Evolutionary conservation across 2,113 vertebrate genomes (phyloP).

Genomic region (Ploceus nigricollis): DNA sequence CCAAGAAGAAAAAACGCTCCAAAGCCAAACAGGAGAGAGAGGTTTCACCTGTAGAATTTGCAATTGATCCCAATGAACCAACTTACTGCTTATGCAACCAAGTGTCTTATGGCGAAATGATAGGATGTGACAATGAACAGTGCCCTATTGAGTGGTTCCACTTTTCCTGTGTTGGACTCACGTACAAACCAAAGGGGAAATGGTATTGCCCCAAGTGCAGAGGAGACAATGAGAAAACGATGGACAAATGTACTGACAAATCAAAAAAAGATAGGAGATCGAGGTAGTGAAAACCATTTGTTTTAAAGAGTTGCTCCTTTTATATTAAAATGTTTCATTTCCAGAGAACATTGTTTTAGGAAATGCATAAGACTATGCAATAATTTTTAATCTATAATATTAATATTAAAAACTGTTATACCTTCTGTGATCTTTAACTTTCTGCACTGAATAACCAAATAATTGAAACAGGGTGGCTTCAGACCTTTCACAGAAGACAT

Average conservation of each 20-base stretch:
- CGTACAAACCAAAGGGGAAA: slow-evolving; percentile 94
- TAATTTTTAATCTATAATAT: slow-evolving; percentile 83
- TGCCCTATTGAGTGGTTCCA: slow-evolving; percentile 97
- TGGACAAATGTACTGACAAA: slow-evolving; percentile 95
- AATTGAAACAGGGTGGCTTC: slow-evolving; percentile 73
- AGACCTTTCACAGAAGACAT: slow-evolving; percentile 61
- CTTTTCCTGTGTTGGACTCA: slow-evolving; percentile 91
- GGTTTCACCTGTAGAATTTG: slow-evolving; percentile 88
- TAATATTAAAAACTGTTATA: slow-evolving; percentile 80
- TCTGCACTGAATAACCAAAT: slow-evolving; percentile 81
- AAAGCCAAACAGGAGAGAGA: slow-evolving; percentile 90
- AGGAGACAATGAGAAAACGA: slow-evolving; percentile 94
- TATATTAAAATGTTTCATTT: slow-evolving; percentile 76
- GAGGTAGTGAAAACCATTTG: slow-evolving; percentile 82
- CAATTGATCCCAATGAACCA: slow-evolving; percentile 93
- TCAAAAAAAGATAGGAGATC: slow-evolving; percentile 91
- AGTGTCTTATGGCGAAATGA: slow-evolving; percentile 94
- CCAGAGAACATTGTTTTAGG: slow-evolving; percentile 73
- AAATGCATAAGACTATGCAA: slow-evolving; percentile 83
- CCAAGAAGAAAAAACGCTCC: slow-evolving; percentile 94
- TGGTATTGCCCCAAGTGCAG: slow-evolving; percentile 96
- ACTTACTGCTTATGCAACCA: slow-evolving; percentile 95
- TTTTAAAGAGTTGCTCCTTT: slow-evolving; percentile 72
- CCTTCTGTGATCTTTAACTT: slow-evolving; percentile 78
- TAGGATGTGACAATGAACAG: slow-evolving; percentile 93